Conservation (phyloP, 2,888 invertebrate genomes). For the Ramazzottius varieornatus region DNA sequence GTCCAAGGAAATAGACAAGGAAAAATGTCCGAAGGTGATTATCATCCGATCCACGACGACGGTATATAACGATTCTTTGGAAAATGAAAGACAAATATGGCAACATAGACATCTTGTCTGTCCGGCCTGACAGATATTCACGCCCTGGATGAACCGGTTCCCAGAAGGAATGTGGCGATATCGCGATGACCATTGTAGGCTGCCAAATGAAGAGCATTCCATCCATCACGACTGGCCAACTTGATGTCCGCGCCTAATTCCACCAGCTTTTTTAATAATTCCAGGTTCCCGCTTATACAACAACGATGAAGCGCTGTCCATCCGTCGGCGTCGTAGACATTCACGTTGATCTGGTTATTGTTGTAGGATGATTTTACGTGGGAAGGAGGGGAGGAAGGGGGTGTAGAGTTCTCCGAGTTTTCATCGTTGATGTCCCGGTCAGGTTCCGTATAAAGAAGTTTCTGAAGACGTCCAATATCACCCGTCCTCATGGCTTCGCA, state of each 20-base stretch:
- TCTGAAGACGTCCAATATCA: neutral
- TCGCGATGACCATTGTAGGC: conserved; percentile 22
- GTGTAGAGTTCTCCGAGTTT: too few species aligned
- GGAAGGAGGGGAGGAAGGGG: too few species aligned
- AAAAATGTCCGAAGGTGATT: too few species aligned
- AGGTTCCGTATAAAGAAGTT: too few species aligned
- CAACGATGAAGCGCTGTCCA: conserved; percentile 23
- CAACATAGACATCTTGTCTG: too few species aligned
- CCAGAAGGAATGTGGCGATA: conserved; percentile 18
- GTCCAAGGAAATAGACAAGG: too few species aligned
- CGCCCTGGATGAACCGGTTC: conserved; percentile 5
- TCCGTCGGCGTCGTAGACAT: conserved; percentile 22
- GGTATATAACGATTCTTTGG: too few species aligned
- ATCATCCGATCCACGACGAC: too few species aligned
- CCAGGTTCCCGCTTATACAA: conserved; percentile 22
- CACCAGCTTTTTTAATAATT: conserved; percentile 23
- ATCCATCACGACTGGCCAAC: conserved; percentile 23
- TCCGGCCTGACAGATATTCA: too few species aligned
- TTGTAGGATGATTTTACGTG: too few species aligned
- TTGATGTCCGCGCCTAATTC: conserved; percentile 23
- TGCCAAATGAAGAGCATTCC: conserved; percentile 17
- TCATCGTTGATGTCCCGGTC: too few species aligned
- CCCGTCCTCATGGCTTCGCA: neutral
- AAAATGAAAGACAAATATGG: too few species aligned
- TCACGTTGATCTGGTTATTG: conserved; percentile 19